A percentile compares a stretch with the other conserved stretches of the same genome.
These are phyloP conservation scores for Probaryconus sp. DNA, from an alignment of 1,140 invertebrate species.

Conservation along the genomic window DNA sequence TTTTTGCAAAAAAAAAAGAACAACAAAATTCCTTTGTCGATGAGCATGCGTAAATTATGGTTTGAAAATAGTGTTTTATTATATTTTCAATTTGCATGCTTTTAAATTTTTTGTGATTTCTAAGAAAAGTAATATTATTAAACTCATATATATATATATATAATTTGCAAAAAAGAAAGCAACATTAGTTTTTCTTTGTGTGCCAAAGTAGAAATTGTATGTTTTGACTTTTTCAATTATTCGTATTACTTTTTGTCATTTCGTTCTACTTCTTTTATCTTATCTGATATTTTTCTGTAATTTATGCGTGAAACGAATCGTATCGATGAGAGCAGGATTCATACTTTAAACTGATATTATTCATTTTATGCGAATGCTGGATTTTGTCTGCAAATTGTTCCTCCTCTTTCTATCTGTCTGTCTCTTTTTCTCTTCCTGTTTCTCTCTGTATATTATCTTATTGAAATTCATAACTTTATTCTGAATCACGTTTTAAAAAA, in stretches of 20 bases:
- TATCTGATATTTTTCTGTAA: slow-evolving; percentile 22
- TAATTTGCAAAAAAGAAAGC: slow-evolving; percentile 6
- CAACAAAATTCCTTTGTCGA: slow-evolving; percentile 64
- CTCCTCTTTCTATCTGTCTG: too few species aligned
- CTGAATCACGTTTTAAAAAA: too few species aligned
- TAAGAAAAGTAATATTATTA: slow-evolving; percentile 3
- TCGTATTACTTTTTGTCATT: slow-evolving; percentile 25
- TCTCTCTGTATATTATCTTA: too few species aligned
- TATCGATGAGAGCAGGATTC: slow-evolving; percentile 23
- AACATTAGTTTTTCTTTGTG: slow-evolving; percentile 13
- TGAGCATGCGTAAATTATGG: slow-evolving; percentile 72
- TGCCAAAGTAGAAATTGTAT: slow-evolving; percentile 35
- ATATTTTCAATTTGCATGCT: slow-evolving; percentile 47
- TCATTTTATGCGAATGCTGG: slow-evolving; percentile 21
- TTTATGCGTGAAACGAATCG: slow-evolving; percentile 38
- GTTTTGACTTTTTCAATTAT: slow-evolving; percentile 11
- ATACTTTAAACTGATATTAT: slow-evolving; percentile 9
- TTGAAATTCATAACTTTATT: too few species aligned
- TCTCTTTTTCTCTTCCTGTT: too few species aligned
- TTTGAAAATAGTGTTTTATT: slow-evolving; percentile 57
- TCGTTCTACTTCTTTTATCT: slow-evolving; percentile 35
- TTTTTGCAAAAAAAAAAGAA: slow-evolving; percentile 51
- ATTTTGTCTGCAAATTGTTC: slow-evolving; percentile 6
- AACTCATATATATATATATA: slow-evolving; percentile 5
- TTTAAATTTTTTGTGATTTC: slow-evolving; percentile 30